phyloP scores from a whole-genome alignment of 2,888 invertebrate species.

The Troilus luridus region DNA sequence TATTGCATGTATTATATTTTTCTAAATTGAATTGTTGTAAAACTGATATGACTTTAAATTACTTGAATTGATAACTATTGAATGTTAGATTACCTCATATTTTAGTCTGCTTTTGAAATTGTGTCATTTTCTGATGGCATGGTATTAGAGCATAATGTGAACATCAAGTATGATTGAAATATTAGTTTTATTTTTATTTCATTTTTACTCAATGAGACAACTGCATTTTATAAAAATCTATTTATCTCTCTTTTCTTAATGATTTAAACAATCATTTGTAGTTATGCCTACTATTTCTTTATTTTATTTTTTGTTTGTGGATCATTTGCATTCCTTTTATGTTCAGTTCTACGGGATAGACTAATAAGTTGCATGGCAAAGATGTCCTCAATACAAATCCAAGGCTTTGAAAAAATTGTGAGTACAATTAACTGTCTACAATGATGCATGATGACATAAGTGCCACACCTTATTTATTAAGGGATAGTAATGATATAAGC shows the following conservation, averaged over 20 bases:
- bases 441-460: slow-evolving; percentile 52
- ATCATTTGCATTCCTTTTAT: slow-evolving; percentile 58
- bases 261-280: slow-evolving; percentile 32
- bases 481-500: slow-evolving; percentile 21
- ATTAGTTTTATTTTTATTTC: slow-evolving; percentile 36
- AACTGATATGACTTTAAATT: slow-evolving; percentile 48
- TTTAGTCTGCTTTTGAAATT: slow-evolving; percentile 55
- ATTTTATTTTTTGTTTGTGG: slow-evolving; percentile 56
- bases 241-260: not conserved
- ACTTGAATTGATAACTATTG: slow-evolving; percentile 26
- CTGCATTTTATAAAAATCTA: slow-evolving; percentile 7
- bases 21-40: slow-evolving; percentile 48
- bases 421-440: slow-evolving; percentile 50
- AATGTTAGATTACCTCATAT: slow-evolving; percentile 44
- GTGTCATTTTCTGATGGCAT: slow-evolving; percentile 58
- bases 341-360: slow-evolving; percentile 61
- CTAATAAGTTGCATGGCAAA: slow-evolving; percentile 62
- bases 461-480: slow-evolving; percentile 38
- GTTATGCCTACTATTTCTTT: slow-evolving; percentile 43
- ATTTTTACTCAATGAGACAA: slow-evolving; percentile 22
- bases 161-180: slow-evolving; percentile 51
- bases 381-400: slow-evolving; percentile 58
- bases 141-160: slow-evolving; percentile 54
- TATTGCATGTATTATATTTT: slow-evolving; percentile 51
- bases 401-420: slow-evolving; percentile 57